phyloP scores from a whole-genome alignment of 2,888 invertebrate genomes.

The Pedicia rivosa region DNA sequence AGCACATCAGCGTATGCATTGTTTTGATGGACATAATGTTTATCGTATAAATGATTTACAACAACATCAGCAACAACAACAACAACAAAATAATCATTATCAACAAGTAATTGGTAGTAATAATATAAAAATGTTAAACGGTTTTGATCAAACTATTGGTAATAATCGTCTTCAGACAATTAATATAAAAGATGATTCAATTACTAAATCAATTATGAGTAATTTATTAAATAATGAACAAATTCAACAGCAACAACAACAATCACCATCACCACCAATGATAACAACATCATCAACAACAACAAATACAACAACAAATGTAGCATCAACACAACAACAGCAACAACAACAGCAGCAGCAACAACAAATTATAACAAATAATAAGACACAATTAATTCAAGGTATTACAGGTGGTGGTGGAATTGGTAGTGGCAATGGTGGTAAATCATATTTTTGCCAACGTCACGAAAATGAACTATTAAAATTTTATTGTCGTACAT shows the following conservation, averaged over 20 bases:
- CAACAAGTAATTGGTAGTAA: constrained; percentile 22
- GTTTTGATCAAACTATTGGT: constrained; percentile 6
- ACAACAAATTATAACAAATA: neutral
- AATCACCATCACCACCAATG: neutral
- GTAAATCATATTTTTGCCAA: constrained; percentile 58
- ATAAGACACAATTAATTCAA: too few species aligned
- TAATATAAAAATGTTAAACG: constrained; percentile 15
- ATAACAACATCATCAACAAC: neutral
- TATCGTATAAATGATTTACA: constrained; percentile 29
- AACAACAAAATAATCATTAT: constrained; percentile 30
- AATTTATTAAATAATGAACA: constrained; percentile 8
- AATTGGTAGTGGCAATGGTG: constrained; percentile 10
- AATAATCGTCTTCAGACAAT: constrained; percentile 2
- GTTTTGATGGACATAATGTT: constrained; percentile 92
- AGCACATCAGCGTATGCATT: constrained; percentile 98
- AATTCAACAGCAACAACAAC: constrained; percentile 3
- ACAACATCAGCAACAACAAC: constrained; percentile 28
- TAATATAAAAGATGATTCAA: constrained; percentile 4
- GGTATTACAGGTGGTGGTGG: constrained; percentile 5
- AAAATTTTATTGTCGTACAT: constrained; percentile 88
- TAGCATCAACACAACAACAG: constrained; percentile 1
- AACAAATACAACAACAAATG: neutral
- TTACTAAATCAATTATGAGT: constrained; percentile 3
- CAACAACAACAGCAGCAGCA: constrained; percentile 5
- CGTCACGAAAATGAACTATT: constrained; percentile 82